Evolutionary conservation across 92 coral and sea anemone genomes (phyloP).

Genomic region (Plumapathes pennacea): DNA sequence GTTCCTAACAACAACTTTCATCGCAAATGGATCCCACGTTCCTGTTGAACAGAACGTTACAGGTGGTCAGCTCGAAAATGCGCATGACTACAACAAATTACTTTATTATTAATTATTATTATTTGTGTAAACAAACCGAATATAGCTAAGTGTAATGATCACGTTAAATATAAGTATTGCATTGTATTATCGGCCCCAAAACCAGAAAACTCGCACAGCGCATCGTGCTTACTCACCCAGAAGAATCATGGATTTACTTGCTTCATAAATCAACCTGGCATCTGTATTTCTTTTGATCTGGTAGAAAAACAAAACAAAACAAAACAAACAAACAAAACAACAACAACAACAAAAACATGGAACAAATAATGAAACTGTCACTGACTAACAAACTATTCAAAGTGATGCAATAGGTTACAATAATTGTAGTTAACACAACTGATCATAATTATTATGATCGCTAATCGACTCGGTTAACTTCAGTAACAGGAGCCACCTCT

Average conservation of each 20-base stretch:
- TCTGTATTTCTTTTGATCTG: constrained; percentile 59
- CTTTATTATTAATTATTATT: neutral
- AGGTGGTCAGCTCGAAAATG: neutral
- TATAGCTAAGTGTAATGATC: no score
- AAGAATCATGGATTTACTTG: constrained; percentile 85
- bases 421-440: no score
- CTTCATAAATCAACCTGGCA: constrained; percentile 83
- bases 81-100: neutral
- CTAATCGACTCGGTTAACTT: no score
- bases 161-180: neutral
- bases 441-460: no score
- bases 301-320: neutral
- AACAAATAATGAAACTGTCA: no score
- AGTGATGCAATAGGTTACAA: no score
- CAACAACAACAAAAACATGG: neutral
- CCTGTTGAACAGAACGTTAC: constrained; percentile 34
- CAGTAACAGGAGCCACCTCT: no score
- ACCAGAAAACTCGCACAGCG: no score
- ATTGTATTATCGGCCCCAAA: neutral
- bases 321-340: neutral
- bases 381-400: no score
- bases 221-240: constrained; percentile 49
- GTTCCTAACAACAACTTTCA: constrained; percentile 66
- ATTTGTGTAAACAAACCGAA: no score
- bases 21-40: constrained; percentile 74